Evolutionary conservation across 2,888 invertebrate genomes (phyloP).

Genomic region (Dexiosoma caninum): DNA sequence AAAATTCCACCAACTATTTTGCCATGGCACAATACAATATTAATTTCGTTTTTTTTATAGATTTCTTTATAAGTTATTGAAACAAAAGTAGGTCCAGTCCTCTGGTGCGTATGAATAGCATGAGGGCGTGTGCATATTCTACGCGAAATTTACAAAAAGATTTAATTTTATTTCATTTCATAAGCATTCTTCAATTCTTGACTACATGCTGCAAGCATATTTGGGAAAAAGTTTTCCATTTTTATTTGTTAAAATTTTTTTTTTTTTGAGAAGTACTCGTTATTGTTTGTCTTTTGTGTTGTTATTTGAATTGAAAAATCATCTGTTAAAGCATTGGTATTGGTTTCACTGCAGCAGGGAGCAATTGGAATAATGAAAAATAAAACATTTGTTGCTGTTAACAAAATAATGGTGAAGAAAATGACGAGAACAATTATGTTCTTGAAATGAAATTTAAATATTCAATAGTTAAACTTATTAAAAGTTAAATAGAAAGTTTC

Average conservation of each 20-base stretch:
- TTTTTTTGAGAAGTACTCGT: neutral
- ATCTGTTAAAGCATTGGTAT: neutral
- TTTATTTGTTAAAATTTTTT: too few relatives aligned
- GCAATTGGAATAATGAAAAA: neutral
- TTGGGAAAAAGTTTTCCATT: neutral
- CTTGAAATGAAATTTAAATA: neutral
- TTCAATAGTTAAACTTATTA: neutral
- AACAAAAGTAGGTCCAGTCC: neutral
- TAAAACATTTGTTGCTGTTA: neutral
- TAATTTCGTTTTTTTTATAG: constrained; percentile 4
- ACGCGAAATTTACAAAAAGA: constrained; percentile 8
- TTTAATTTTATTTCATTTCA: constrained; percentile 18
- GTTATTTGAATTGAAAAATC: constrained; percentile 1
- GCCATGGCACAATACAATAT: neutral
- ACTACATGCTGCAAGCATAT: too few relatives aligned
- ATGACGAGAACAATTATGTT: neutral
- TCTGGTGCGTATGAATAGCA: neutral
- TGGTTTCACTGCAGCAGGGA: neutral
- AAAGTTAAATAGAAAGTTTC: neutral
- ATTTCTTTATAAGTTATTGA: constrained; percentile 17
- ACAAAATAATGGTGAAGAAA: neutral
- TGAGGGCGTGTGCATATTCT: constrained; percentile 13
- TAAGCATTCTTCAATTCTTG: constrained; percentile 4
- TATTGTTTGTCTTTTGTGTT: constrained; percentile 8
- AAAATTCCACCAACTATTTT: neutral